Conservation (phyloP, 2,888 invertebrate genomes). For the Rhodophaea formosa region DNA sequence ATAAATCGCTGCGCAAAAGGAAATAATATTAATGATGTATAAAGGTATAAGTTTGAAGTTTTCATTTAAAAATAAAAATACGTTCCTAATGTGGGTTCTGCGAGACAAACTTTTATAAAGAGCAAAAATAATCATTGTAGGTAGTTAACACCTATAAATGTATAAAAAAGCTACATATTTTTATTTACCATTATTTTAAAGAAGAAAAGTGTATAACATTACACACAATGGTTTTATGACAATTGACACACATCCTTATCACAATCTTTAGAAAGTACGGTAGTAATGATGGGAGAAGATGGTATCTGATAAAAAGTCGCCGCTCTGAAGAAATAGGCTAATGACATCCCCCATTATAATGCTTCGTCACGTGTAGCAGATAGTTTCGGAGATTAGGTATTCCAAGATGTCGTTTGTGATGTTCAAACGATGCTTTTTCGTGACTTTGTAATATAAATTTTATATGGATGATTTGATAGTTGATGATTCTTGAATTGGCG, state of each 20-base stretch:
- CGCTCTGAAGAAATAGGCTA: conserved; percentile 64
- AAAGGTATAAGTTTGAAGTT: no score
- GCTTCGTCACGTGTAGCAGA: conserved; percentile 70
- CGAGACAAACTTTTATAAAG: no score
- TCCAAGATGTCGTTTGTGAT: conserved; percentile 13
- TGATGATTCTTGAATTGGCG: conserved; percentile 5
- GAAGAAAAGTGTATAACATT: conserved; percentile 14
- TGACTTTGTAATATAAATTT: conserved; percentile 7
- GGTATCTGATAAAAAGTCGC: conserved; percentile 57
- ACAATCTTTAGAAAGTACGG: conserved; percentile 37
- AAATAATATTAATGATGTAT: no score
- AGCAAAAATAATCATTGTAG: no score
- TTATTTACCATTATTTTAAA: no score
- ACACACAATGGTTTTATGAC: conserved; percentile 8
- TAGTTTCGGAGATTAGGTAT: conserved; percentile 43
- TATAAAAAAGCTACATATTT: no score
- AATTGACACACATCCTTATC: conserved; percentile 14
- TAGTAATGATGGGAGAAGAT: conserved; percentile 50
- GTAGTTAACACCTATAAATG: no score
- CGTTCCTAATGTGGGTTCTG: no score
- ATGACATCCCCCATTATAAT: conserved; percentile 67
- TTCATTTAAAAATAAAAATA: no score
- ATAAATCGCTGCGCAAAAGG: no score
- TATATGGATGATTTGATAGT: background rate
- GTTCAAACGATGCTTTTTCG: conserved; percentile 11